phyloP scores from a whole-genome alignment of 2,888 invertebrate species.

The Melanostoma mellinum region DNA sequence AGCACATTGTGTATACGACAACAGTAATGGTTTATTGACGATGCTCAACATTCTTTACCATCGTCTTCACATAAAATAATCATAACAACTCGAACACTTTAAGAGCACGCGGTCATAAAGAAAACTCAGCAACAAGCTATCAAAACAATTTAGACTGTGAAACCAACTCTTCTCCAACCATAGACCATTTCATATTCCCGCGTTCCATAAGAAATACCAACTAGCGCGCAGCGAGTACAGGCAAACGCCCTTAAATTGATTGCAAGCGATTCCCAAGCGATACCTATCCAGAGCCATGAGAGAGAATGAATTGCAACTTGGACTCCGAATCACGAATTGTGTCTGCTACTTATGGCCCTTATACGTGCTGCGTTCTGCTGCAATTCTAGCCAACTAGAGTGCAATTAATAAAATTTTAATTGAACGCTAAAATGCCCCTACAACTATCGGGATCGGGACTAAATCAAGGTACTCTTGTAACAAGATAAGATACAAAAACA shows the following conservation, averaged over 20 bases:
- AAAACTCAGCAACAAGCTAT: conserved; percentile 39
- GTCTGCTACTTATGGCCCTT: conserved; percentile 47
- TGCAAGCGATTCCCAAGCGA: conserved; percentile 46
- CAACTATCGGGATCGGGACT: conserved; percentile 47
- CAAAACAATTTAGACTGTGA: conserved; percentile 26
- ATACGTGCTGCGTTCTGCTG: conserved; percentile 31
- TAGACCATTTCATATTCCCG: conserved; percentile 42
- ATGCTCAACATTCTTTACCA: conserved; percentile 48
- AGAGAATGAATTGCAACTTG: conserved; percentile 26
- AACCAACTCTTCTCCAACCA: background rate
- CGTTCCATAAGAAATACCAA: conserved; percentile 18
- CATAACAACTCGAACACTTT: conserved; percentile 54
- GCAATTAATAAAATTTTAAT: conserved; percentile 73
- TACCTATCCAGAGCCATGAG: conserved; percentile 39
- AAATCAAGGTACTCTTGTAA: conserved; percentile 53
- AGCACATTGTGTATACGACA: conserved; percentile 10
- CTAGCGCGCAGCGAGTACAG: background rate
- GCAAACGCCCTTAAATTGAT: conserved; percentile 48
- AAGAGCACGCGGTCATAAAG: conserved; percentile 67
- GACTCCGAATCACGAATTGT: conserved; percentile 42
- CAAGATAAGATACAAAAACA: conserved; percentile 38
- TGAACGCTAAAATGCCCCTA: conserved; percentile 63
- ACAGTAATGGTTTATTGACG: conserved; percentile 37
- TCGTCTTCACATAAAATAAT: conserved; percentile 51
- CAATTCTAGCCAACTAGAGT: conserved; percentile 28